Evolutionary conservation across 2,888 invertebrate genomes (phyloP).

Genomic region (Phlogophora meticulosa): DNA sequence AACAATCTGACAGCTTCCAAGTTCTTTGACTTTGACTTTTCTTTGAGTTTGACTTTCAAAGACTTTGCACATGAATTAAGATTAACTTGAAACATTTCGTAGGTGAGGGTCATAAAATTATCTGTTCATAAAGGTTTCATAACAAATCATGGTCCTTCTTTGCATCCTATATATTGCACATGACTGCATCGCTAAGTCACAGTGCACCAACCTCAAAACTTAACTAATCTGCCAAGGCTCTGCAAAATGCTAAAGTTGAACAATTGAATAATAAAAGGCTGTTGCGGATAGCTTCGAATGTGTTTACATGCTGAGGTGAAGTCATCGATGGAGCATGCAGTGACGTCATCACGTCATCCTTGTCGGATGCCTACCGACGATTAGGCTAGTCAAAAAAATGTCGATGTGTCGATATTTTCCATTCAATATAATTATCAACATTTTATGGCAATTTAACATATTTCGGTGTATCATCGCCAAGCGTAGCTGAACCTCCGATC

Average conservation of each 20-base stretch:
- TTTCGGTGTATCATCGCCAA: too few species aligned
- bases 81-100: background rate
- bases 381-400: too few species aligned
- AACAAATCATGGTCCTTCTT: background rate
- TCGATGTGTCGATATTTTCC: too few species aligned
- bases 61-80: background rate
- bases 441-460: too few species aligned
- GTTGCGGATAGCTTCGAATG: slow-evolving; percentile 39
- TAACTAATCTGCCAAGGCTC: slow-evolving; percentile 71
- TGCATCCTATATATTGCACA: slow-evolving; percentile 19
- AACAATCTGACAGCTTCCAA: background rate
- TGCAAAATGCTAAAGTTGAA: slow-evolving; percentile 76
- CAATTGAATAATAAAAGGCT: slow-evolving; percentile 48
- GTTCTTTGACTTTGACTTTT: too few species aligned
- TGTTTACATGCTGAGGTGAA: slow-evolving; percentile 71
- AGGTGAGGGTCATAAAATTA: background rate
- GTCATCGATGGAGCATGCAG: slow-evolving; percentile 69
- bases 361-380: slow-evolving; percentile 54
- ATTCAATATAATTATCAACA: too few species aligned
- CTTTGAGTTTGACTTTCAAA: too few species aligned
- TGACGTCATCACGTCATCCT: slow-evolving; percentile 69
- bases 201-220: slow-evolving; percentile 64
- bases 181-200: slow-evolving; percentile 22
- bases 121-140: background rate
- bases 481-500: too few species aligned